phyloP scores from a whole-genome alignment of 2,113 vertebrate species.

The Bambusicola thoracicus region DNA sequence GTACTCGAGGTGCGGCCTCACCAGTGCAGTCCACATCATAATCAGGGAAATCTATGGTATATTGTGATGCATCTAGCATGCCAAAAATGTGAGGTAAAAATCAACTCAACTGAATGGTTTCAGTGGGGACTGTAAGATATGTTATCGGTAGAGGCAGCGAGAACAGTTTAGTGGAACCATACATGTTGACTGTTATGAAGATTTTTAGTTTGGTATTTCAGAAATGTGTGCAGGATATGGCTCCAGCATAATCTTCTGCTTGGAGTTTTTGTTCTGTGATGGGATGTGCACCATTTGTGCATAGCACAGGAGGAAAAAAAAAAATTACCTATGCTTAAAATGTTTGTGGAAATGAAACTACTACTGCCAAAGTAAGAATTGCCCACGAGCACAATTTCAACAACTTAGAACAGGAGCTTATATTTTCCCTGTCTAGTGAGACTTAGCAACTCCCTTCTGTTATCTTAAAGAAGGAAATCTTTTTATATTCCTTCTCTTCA shows the following conservation, averaged over 20 bases:
- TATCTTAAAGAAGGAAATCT: neutral
- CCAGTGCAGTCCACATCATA: fast-evolving
- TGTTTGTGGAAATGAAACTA: neutral
- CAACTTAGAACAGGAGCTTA: neutral
- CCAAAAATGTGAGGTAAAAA: neutral
- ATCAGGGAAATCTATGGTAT: neutral
- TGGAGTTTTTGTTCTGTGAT: neutral
- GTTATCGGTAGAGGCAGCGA: neutral
- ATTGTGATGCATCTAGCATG: neutral
- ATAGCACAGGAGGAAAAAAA: neutral
- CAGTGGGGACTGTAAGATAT: neutral
- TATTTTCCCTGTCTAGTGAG: neutral
- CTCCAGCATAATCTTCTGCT: neutral
- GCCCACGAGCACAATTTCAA: fast-evolving
- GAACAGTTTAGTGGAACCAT: neutral
- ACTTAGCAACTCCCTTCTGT: neutral
- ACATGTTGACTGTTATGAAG: fast-evolving
- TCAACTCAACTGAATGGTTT: neutral
- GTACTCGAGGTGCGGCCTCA: too few species aligned
- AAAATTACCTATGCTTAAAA: neutral
- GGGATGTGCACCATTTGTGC: fast-evolving
- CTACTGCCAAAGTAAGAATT: too few species aligned
- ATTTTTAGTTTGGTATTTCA: neutral
- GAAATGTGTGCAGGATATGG: fast-evolving
- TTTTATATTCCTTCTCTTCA: neutral